Base-by-base conservation (phyloP, 2,888 invertebrate genomes). In the Elysia crispata region DNA sequence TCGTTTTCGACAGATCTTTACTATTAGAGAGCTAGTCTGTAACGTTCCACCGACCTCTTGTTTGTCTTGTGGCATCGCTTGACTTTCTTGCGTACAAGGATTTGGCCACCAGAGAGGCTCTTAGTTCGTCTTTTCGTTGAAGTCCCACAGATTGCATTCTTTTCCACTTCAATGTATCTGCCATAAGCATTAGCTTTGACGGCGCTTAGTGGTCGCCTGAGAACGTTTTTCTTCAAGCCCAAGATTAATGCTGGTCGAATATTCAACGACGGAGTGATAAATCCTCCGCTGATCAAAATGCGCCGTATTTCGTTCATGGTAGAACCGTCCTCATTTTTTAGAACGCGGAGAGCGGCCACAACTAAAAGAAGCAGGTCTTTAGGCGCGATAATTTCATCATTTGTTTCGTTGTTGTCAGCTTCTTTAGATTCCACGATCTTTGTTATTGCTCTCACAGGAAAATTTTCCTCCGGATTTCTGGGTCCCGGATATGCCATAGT, bases 141-240 rank as follows among this genome's bases (percentile, higher is more conserved):
- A 11, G 41, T 11, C 3, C 41, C 41, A 41, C 5, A 41, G 41
- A 41, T n/a, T n/a, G n/a, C 41, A 41, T 62, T 33, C 18, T n/a
- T 54, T 1, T 76, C 67, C 49, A 72, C 72, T 3, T 25, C 18
- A 5, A 72, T n/a, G 33, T 78, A 78, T 1, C 57, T 57, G 20
- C 72, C 77, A 33, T 78, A 78, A 20, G 64, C 28, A 13, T 72
- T 72, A 11, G 25, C 62, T n/a, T 72, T 72, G 57, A 78, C 72
- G 41, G 77, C 77, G 30, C 64, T 49, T 11, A 49, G 23, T 13
- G 77, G 72, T 18, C 77, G 62, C 15, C 57, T 15, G n/a, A 78
- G 33, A 8, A 49, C 72, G 1, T 64, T 64, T 23, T 41, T 23
- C 30, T 78, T 78, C 77, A 78, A 23, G 20, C 49, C 72, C 49